Percentiles rank a stretch among this genome's conserved stretches.
phyloP scores from a whole-genome alignment of 92 coral and sea anemone species.

The Plumapathes pennacea region DNA sequence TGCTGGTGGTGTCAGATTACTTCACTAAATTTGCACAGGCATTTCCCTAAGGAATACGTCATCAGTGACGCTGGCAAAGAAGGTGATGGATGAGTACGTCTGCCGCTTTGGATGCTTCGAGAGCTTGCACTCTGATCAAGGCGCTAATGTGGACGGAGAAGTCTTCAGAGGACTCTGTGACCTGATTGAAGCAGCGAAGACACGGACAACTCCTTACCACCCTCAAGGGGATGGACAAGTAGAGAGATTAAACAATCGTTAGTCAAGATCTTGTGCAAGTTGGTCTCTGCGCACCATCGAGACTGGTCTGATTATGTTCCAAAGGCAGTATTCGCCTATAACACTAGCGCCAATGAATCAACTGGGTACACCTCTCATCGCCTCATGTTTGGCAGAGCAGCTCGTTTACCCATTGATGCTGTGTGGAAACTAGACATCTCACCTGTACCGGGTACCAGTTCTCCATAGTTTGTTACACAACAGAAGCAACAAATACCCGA shows the following conservation, averaged over 20 bases:
- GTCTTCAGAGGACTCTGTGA: conserved; percentile 31
- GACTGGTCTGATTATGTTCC: conserved; percentile 28
- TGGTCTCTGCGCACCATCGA: conserved; percentile 19
- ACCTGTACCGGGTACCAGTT: conserved; percentile 1
- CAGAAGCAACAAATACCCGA: conserved; percentile 18
- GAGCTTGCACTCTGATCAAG: conserved; percentile 24
- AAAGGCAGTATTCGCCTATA: conserved; percentile 17
- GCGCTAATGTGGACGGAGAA: conserved; percentile 18
- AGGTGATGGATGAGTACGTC: conserved; percentile 36
- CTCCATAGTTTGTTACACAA: conserved; percentile 17
- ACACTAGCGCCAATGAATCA: conserved; percentile 30
- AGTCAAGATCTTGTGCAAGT: conserved; percentile 21
- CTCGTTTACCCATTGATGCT: conserved; percentile 17
- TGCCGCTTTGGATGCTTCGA: conserved; percentile 29
- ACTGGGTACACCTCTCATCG: conserved; percentile 27
- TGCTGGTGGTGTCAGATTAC: conserved; percentile 56
- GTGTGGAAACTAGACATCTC: conserved; percentile 10
- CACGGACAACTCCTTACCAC: conserved; percentile 22
- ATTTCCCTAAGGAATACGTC: conserved; percentile 30
- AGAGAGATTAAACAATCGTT: conserved; percentile 26
- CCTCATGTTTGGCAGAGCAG: conserved; percentile 28
- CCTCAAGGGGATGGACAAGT: conserved; percentile 30
- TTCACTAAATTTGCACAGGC: conserved; percentile 42
- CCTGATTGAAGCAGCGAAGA: conserved; percentile 20
- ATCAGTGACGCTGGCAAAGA: conserved; percentile 16